phyloP scores from a whole-genome alignment of 2,888 invertebrate species.

The Abrostola tripartita region DNA sequence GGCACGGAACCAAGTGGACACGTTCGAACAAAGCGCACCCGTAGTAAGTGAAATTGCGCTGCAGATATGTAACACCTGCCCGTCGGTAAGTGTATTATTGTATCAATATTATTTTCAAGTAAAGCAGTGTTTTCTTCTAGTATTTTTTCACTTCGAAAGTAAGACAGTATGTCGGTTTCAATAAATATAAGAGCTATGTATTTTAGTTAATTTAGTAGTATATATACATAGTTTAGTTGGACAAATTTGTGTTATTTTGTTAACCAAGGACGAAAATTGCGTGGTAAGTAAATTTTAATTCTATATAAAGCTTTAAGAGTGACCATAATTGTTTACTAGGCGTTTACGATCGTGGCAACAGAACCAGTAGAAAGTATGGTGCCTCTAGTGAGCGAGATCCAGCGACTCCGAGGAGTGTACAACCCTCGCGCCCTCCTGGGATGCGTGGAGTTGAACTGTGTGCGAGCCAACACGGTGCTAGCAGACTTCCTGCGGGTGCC shows the following conservation, averaged over 20 bases:
- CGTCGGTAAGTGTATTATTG: constrained; percentile 65
- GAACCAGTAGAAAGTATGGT: constrained; percentile 91
- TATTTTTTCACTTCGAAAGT: no score
- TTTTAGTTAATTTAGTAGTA: no score
- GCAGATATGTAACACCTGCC: constrained; percentile 81
- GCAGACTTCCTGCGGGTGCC: constrained; percentile 90
- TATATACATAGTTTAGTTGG: no score
- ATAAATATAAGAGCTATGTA: no score
- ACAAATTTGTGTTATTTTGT: no score
- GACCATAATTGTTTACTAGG: constrained; percentile 54
- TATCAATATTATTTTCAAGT: background rate
- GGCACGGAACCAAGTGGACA: constrained; percentile 72
- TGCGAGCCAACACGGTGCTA: constrained; percentile 91
- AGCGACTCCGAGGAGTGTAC: constrained; percentile 84
- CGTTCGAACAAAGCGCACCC: constrained; percentile 79
- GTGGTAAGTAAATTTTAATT: no score
- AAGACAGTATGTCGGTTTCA: no score
- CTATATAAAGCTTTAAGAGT: no score
- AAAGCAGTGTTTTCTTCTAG: background rate
- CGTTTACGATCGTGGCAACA: constrained; percentile 81
- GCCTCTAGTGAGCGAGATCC: constrained; percentile 91
- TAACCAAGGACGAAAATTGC: no score
- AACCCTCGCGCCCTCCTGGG: constrained; percentile 87
- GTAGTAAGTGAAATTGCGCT: constrained; percentile 77
- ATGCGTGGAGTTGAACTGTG: constrained; percentile 91